phyloP scores from a whole-genome alignment of 2,113 vertebrate species.

The Lasiurus borealis region DNA sequence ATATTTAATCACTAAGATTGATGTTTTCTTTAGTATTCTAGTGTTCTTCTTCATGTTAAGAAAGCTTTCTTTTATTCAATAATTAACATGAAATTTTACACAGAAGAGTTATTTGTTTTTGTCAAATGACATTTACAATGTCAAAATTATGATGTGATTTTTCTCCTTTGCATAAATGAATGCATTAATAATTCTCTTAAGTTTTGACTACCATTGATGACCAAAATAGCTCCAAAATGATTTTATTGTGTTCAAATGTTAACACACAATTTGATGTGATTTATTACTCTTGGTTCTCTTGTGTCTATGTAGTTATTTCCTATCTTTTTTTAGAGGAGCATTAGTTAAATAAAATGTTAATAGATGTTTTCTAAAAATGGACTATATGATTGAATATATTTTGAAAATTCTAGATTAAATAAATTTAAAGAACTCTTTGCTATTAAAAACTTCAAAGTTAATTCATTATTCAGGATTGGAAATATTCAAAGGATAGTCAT shows the following conservation, averaged over 20 bases:
- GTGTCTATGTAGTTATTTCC: background rate
- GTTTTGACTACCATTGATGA: background rate
- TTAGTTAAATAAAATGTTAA: background rate
- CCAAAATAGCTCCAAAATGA: background rate
- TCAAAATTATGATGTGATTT: conserved; percentile 2
- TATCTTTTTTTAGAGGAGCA: background rate
- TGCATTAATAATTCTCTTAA: background rate
- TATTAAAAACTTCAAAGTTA: background rate
- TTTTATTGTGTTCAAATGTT: background rate
- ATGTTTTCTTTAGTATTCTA: background rate
- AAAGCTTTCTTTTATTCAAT: background rate
- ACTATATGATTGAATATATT: background rate
- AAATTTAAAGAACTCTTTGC: background rate
- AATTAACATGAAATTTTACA: conserved; percentile 14
- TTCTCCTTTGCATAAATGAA: background rate
- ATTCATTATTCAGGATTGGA: background rate
- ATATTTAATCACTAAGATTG: background rate
- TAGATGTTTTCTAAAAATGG: background rate
- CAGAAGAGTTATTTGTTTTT: background rate
- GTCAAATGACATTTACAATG: background rate
- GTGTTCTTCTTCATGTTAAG: background rate
- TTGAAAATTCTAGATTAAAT: background rate
- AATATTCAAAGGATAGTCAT: background rate
- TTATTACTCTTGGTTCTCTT: background rate
- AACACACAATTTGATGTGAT: background rate